Evolutionary conservation across 1,140 invertebrate genomes (phyloP), one percentile per base, ranked within the genome.

Genomic region (Phortica variegata): DNA sequence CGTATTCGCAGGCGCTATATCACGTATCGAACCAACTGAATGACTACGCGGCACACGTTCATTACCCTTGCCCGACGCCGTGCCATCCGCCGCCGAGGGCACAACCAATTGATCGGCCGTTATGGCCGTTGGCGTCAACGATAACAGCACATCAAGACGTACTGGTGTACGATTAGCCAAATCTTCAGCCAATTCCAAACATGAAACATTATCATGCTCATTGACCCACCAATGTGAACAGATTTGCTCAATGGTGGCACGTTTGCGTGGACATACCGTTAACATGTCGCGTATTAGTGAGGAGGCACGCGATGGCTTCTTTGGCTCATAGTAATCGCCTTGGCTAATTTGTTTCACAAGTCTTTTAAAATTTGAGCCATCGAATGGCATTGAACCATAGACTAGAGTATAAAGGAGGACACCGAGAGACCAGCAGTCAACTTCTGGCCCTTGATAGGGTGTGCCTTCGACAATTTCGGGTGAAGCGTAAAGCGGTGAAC

Each of bases 301-400:
- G 10, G 95, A 97, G 6, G 95, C 95, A 58, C 88, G 93, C 90
- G 96, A 97, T 26, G 91, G 91, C 62, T 87, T 91, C 59, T 93
- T 90, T 10, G 96, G 96, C 78, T 98, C 95, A 71, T 93, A 97
- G 78, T 98, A 99, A 77, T 96, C 93, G 3, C 95, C 95, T 69
- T 90, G 87, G 47, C 94, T 95, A 65, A 99, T 99, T 79, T 98
- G 95, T 77, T 91, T 91, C 40, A 98, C 93, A 58, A 99, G 84
- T 62, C 91, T 84, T 75, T 96, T 96, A 75, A 98, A 98, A 80
- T 98, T 97, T 46, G 93, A 94, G 41, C 96, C 96, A 80, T 98
- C 96, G 77, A 99, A 99, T 18, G 97, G 97, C 97, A 99, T 99
- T 54, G 95, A 93, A 61, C 97, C 96, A 77, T 99, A 99, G 37